phyloP scores from a whole-genome alignment of 2,113 vertebrate genomes.

The Scolopax mira region DNA sequence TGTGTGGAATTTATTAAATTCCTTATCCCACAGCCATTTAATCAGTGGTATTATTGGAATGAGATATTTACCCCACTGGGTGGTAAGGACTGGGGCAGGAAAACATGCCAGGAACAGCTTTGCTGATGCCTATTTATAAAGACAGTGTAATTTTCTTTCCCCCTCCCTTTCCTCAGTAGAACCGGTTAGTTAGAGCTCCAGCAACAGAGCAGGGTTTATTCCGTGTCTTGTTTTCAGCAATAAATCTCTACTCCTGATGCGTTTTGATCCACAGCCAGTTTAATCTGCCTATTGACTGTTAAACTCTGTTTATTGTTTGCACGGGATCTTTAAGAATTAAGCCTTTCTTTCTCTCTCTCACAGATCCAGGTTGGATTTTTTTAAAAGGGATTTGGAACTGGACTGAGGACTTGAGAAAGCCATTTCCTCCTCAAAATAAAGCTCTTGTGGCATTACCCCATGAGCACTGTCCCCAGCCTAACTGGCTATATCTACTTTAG shows the following conservation, averaged over 20 bases:
- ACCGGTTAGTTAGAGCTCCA: conserved; percentile 5
- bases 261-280: conserved; percentile 42
- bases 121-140: conserved; percentile 48
- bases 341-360: background rate
- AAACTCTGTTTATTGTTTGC: conserved; percentile 45
- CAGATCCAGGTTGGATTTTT: background rate
- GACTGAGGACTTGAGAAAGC: background rate
- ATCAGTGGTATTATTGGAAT: conserved; percentile 42
- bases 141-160: conserved; percentile 16
- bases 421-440: conserved; percentile 17
- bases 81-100: conserved; percentile 43
- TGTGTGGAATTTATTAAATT: conserved; percentile 65
- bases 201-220: conserved; percentile 29
- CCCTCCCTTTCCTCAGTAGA: conserved; percentile 3
- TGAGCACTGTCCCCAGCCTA: background rate
- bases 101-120: conserved; percentile 38
- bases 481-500: background rate
- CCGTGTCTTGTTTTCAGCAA: conserved; percentile 7
- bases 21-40: conserved; percentile 58
- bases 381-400: background rate
- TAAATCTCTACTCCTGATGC: background rate
- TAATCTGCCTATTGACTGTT: conserved; percentile 47
- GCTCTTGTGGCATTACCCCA: background rate
- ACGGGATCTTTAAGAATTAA: conserved; percentile 4
- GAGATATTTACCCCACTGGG: conserved; percentile 50